These are phyloP conservation scores for Hipposideros armiger DNA, from an alignment of 2,113 vertebrate genomes.

Conservation along the genomic window DNA sequence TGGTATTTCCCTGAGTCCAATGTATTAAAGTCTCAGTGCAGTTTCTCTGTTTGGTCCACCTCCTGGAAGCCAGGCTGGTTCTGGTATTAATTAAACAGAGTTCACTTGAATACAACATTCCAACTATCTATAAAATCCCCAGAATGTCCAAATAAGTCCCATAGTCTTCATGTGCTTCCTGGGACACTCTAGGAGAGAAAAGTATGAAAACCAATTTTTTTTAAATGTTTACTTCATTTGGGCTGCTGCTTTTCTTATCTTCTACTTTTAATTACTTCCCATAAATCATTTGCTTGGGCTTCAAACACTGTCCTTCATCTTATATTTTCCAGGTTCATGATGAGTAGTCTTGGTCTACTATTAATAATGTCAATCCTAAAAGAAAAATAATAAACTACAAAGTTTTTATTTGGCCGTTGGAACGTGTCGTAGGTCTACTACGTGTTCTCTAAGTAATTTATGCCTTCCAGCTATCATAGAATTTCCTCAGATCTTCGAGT, in stretches of 20 bases:
- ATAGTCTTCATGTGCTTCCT: background rate
- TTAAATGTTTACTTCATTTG: slow-evolving; percentile 9
- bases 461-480: slow-evolving; percentile 52
- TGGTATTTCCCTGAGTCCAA: background rate
- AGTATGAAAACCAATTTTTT: background rate
- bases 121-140: background rate
- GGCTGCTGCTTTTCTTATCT: slow-evolving; percentile 15
- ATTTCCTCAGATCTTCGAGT: slow-evolving; percentile 69
- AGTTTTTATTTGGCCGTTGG: slow-evolving; percentile 68
- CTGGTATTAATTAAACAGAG: background rate
- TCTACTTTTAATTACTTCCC: slow-evolving; percentile 35
- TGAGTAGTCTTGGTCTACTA: background rate
- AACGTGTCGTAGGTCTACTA: slow-evolving; percentile 39
- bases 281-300: background rate
- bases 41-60: background rate
- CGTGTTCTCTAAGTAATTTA: background rate
- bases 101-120: background rate
- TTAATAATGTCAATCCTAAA: slow-evolving; percentile 6
- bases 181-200: background rate
- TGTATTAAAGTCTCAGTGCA: background rate
- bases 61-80: background rate
- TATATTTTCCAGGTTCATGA: slow-evolving; percentile 10
- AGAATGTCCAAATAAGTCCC: background rate
- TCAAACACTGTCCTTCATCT: background rate
- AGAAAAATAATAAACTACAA: background rate